Evolutionary conservation across 2,113 vertebrate genomes (phyloP), one percentile per base, ranked within the genome.

Genomic region (Rhombomys opimus): DNA sequence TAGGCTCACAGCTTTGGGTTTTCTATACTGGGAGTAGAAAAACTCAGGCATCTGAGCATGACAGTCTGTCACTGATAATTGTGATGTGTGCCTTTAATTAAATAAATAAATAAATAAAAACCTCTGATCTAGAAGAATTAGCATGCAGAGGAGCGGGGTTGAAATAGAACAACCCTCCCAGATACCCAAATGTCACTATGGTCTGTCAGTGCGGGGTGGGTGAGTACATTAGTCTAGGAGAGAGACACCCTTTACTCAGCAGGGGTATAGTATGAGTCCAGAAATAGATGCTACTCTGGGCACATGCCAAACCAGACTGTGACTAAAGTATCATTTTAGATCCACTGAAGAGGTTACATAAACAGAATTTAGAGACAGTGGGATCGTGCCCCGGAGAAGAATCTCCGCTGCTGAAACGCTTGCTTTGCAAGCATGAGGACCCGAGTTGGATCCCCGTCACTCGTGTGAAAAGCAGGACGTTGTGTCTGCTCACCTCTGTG

Each of bases 261-360:
- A 17, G 3, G 22, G n/a, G 3, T 46, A 72, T 1, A 57, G 23
- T 72, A 23, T 52, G 85, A 32, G 10, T 88, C 52, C 27, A 63
- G 38, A 93, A 90, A 84, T 82, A n/a, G n/a, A 41, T 46, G 63
- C 22, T 3, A 52, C 0, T 59, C 18, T n/a, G 23, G n/a, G 18
- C 13, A 46, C 2, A 9, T 41, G 17, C 90, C 84, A 18, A 93
- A 63, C 38, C 17, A 73, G 78, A 80, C 50, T 85, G n/a, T 59
- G 32, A 94, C 75, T 96, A 32, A 73, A 90, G 27, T 87, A 59
- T 93, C 67, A 70, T 73, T 95, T 96, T 73, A 52, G 38, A 85
- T 67, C 35, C 59, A 78, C 35, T 52, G 73, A 96, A 85, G 38
- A 96, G 52, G 90, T 93, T 92, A 94, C 95, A 94, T 95, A 88